These are phyloP conservation scores for Threskiornis aethiopicus DNA, from an alignment of 2,797 vertebrate species.

Conservation along the genomic window DNA sequence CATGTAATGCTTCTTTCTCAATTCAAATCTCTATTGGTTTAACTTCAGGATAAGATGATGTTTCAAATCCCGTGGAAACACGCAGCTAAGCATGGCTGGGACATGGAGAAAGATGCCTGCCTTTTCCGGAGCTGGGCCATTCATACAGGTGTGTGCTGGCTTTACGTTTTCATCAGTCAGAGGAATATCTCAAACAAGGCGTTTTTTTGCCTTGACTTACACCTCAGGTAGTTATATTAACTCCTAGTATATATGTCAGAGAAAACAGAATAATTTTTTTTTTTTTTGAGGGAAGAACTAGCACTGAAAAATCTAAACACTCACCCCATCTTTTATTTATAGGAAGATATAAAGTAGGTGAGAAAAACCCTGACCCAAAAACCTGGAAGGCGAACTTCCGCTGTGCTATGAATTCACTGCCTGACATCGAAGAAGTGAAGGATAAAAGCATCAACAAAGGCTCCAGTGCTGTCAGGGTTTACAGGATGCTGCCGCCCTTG, in stretches of 20 bases:
- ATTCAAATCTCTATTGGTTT: background rate
- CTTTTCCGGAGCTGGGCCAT: conserved; percentile 94
- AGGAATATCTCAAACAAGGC: rapidly evolving
- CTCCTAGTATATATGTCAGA: background rate
- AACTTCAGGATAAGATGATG: conserved; percentile 84
- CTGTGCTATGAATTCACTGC: conserved; percentile 96
- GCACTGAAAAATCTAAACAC: background rate
- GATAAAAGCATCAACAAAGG: conserved; percentile 92
- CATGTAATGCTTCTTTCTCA: background rate
- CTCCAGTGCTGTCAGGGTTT: conserved; percentile 89
- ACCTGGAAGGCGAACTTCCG: conserved; percentile 99
- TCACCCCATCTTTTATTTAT: background rate
- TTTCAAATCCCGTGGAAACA: conserved; percentile 98
- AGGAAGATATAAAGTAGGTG: conserved; percentile 88
- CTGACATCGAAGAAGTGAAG: conserved; percentile 94
- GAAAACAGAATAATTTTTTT: background rate
- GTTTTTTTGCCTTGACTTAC: background rate
- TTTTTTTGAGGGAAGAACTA: background rate
- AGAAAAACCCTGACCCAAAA: conserved; percentile 85
- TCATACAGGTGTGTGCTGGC: conserved; percentile 87
- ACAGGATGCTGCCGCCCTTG: conserved; percentile 85
- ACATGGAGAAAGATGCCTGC: conserved; percentile 91
- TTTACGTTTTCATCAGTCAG: rapidly evolving
- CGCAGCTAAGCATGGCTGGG: conserved; percentile 94
- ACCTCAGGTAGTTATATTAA: background rate